These are phyloP conservation scores for Arizona elegans DNA, from an alignment of 2,113 vertebrate genomes.

Conservation along the genomic window DNA sequence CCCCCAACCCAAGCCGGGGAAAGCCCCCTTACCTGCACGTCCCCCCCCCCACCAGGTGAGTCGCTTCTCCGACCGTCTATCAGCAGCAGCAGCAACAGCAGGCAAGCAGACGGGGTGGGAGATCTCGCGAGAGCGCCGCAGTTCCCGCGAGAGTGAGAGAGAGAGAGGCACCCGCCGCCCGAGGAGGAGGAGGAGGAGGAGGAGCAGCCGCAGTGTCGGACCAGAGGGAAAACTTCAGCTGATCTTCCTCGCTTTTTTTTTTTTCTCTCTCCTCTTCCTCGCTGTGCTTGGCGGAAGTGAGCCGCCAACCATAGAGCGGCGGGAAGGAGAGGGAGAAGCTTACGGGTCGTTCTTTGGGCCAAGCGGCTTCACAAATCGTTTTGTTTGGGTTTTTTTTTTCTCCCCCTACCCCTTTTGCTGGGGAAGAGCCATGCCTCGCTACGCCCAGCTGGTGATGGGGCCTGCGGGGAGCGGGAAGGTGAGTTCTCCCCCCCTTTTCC, in stretches of 20 bases:
- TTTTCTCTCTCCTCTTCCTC: background rate
- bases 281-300: slow-evolving; percentile 1
- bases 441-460: slow-evolving; percentile 93
- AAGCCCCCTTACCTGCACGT: background rate
- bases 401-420: no score
- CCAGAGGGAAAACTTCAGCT: background rate
- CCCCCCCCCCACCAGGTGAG: background rate
- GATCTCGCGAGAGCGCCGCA: background rate
- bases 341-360: background rate
- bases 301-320: background rate
- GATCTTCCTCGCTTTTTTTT: background rate
- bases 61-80: background rate
- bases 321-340: background rate
- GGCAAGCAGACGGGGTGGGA: background rate
- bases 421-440: slow-evolving; percentile 81
- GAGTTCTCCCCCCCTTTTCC: background rate
- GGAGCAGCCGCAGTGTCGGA: background rate
- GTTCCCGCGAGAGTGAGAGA: background rate
- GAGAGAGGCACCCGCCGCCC: background rate
- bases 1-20: no score
- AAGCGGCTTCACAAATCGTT: accelerated
- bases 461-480: slow-evolving; percentile 98
- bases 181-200: no score
- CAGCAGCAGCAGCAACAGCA: background rate
- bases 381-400: no score